Conservation (phyloP, 2,797 vertebrate genomes). For the Morus bassanus region DNA sequence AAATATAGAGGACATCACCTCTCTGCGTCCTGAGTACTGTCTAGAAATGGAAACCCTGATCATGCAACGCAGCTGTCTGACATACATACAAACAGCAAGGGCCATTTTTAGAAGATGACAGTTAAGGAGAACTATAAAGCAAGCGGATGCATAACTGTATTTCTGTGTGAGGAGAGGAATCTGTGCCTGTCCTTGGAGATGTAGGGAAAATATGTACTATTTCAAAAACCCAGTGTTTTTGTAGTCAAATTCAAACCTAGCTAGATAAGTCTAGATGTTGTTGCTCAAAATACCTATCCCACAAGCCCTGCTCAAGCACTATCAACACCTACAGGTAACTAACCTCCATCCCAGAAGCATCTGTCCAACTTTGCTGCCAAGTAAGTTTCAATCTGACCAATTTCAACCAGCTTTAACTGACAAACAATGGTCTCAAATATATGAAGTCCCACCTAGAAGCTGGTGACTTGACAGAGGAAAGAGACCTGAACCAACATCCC, state of each 20-base stretch:
- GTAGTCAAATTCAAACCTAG: not conserved
- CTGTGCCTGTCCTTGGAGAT: not conserved
- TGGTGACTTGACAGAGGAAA: not conserved
- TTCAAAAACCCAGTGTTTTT: not conserved
- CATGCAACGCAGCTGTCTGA: rapidly evolving
- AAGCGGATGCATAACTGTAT: not conserved
- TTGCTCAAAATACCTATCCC: not conserved
- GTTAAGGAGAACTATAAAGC: not conserved
- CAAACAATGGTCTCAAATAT: not conserved
- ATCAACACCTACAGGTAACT: not conserved
- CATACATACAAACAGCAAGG: not conserved
- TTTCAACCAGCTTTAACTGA: not conserved
- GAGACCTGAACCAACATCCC: not conserved
- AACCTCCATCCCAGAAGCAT: not conserved
- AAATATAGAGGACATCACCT: not conserved
- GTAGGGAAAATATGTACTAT: not conserved
- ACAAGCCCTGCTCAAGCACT: not conserved
- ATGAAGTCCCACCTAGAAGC: not conserved
- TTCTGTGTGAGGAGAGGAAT: not conserved
- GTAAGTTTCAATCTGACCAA: not conserved
- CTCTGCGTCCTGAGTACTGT: not conserved
- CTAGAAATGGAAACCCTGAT: not conserved
- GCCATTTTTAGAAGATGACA: not conserved
- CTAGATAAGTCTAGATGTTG: not conserved
- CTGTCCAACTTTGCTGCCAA: not conserved